Conservation (phyloP, 1,140 invertebrate species). For the Grapholita molesta region DNA sequence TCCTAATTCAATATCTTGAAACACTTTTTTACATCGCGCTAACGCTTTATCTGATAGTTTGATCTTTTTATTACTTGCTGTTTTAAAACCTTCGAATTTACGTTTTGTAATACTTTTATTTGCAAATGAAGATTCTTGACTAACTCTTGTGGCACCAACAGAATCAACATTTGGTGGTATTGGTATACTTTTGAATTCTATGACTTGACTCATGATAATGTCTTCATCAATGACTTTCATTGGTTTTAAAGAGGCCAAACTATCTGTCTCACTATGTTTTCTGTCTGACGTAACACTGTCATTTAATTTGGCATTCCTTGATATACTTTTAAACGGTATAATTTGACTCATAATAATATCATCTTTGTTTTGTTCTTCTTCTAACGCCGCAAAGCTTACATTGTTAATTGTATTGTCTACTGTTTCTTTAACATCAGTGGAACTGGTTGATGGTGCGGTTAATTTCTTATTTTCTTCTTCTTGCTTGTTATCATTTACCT, state of each 20-base stretch:
- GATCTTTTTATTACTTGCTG: constrained; percentile 34
- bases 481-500: not conserved
- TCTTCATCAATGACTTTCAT: not conserved
- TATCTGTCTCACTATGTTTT: not conserved
- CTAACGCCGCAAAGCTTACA: not conserved
- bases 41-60: constrained; percentile 25
- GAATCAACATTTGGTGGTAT: not conserved
- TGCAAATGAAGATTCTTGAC: not conserved
- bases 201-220: constrained; percentile 16
- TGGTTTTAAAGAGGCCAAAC: not conserved
- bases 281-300: not conserved
- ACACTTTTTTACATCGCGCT: constrained; percentile 7
- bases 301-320: not conserved
- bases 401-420: not conserved
- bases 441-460: not conserved
- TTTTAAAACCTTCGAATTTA: constrained; percentile 19
- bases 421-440: not conserved
- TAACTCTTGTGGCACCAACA: not conserved
- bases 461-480: not conserved
- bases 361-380: not conserved
- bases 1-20: constrained; percentile 18
- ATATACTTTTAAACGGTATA: not conserved
- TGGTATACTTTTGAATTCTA: constrained; percentile 4
- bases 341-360: constrained; percentile 10
- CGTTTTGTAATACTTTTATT: not conserved